Base-by-base conservation (phyloP, 2,797 vertebrate genomes). In the Zenarchopterus dispar region DNA sequence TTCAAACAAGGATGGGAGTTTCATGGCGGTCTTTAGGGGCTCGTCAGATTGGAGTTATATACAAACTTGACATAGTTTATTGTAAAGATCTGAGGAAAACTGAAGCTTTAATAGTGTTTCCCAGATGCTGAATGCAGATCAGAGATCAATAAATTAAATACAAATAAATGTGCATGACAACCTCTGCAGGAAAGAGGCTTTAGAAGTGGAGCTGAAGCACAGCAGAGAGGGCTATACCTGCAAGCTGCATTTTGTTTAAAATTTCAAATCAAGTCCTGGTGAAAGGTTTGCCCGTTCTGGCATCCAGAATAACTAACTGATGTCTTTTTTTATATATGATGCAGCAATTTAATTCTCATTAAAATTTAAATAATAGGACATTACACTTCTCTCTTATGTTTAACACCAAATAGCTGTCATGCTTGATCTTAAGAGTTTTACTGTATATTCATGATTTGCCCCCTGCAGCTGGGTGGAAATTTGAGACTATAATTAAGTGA, bases 31-130 rank as follows among this genome's bases (percentile, higher is more conserved):
- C 64, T 74, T 70, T 28, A 71, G 56, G 52, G 50, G 66, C 50
- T 66, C 56, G 61, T 51, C 39, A 50, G 56, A 54, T 36, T 62
- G 49, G 53, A 82, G 62, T 56, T 70, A 44, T 33, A 33, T 8
- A 46, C 13, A 15, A 39, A 39, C 13, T 39, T 39, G 13, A 15
- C 46, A 15, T 18, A 6, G 31, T 21, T 36, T 6, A 6, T 57
- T 17, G 19, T 17, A 22, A 43, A 55, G 9, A 2, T n/a, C 8
- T 6, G 18, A 31, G 18, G 44, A 33, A 16, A 6, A 52, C 39
- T 24, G 31, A 8, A 36, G 28, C 24, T 36, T 36, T 13, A 36
- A 39, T 13, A 39, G 4, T 39, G 28, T 28, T 28, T 28, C 8
- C 8, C 28, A 28, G 28, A 28, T 6, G 5, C 5, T 5, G 16